A percentile compares a stretch with the other conserved stretches of the same genome.
Evolutionary conservation across 2,113 vertebrate genomes (phyloP).

Genomic region (Polypterus senegalus): DNA sequence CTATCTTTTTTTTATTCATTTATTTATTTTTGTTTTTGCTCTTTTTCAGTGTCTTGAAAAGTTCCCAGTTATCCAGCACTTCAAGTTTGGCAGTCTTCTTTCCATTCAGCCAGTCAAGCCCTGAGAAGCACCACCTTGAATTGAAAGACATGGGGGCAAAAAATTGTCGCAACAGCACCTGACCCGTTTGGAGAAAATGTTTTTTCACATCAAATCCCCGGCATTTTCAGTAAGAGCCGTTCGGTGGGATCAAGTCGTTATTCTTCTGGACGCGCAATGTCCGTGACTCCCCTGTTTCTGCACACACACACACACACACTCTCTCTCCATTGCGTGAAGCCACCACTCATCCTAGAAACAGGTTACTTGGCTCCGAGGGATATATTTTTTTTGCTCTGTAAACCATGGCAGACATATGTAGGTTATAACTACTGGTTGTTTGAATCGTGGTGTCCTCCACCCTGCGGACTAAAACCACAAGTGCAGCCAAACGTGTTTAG

Average conservation of each 20-base stretch:
- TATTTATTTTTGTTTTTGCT: constrained; percentile 8
- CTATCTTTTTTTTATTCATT: too few relatives aligned
- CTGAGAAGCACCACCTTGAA: constrained; percentile 36
- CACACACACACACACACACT: neutral
- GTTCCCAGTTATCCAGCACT: constrained; percentile 98
- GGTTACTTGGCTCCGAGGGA: too few relatives aligned
- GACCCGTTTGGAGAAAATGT: constrained; percentile 3
- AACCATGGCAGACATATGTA: too few relatives aligned
- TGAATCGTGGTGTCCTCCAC: too few relatives aligned
- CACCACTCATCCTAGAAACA: too few relatives aligned
- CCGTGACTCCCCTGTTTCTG: neutral
- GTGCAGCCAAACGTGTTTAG: too few relatives aligned
- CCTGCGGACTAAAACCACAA: too few relatives aligned
- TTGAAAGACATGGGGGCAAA: constrained; percentile 12
- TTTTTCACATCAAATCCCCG: constrained; percentile 1
- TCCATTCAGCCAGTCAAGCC: constrained; percentile 76
- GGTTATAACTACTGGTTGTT: too few relatives aligned
- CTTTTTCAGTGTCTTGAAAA: constrained; percentile 85
- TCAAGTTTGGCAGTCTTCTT: constrained; percentile 92
- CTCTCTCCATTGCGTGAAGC: too few relatives aligned
- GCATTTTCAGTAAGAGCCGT: neutral
- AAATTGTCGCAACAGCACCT: constrained; percentile 21
- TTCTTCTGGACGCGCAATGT: constrained; percentile 5
- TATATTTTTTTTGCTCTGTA: too few relatives aligned
- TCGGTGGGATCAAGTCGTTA: neutral